Conservation (phyloP, 2,113 vertebrate species). For the Proterorhinus semilunaris region DNA sequence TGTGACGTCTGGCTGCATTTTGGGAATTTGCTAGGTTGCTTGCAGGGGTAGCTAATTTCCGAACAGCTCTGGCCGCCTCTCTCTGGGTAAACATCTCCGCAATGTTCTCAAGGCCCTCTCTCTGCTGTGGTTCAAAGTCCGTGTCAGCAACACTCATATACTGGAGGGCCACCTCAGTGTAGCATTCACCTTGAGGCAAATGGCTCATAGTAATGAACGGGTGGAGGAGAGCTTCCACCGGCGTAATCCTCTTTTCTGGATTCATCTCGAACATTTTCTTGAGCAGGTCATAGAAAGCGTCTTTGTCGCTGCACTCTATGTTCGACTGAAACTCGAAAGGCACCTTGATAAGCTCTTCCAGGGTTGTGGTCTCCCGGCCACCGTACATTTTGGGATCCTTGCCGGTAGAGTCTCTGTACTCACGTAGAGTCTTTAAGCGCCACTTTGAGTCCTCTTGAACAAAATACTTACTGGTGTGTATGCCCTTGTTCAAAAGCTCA, state of each 20-base stretch:
- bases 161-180: background rate
- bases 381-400: background rate
- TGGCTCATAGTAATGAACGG: background rate
- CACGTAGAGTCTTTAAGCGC: background rate
- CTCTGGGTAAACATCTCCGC: too few species aligned
- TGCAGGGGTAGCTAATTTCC: too few species aligned
- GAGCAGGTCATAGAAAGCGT: background rate
- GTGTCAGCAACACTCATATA: background rate
- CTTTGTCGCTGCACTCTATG: background rate
- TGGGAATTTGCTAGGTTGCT: too few species aligned
- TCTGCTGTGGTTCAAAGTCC: background rate
- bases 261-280: background rate
- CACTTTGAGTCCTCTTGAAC: slow-evolving; percentile 1
- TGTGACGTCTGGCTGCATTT: too few species aligned
- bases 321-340: background rate
- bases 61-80: too few species aligned
- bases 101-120: background rate
- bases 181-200: background rate
- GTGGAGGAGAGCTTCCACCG: background rate
- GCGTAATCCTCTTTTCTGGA: background rate
- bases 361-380: background rate
- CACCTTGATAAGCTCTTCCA: background rate
- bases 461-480: background rate
- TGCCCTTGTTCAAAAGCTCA: background rate
- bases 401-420: background rate